Percentiles rank a stretch among this genome's conserved stretches.
Conservation (phyloP, 2,888 invertebrate genomes). For the Hemithea aestivaria region DNA sequence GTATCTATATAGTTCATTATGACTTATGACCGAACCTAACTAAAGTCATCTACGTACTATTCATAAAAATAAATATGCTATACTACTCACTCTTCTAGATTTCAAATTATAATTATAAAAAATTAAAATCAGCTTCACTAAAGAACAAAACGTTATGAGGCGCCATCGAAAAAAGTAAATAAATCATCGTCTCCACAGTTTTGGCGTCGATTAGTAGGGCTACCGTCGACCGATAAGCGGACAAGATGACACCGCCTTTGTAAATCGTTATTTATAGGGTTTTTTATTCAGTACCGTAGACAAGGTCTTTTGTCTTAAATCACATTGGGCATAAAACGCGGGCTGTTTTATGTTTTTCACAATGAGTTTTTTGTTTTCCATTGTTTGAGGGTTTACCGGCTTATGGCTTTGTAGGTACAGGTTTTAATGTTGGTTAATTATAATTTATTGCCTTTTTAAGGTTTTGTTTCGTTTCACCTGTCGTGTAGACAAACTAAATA, state of each 20-base stretch:
- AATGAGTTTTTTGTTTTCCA: slow-evolving; percentile 31
- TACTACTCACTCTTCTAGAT: too few species aligned
- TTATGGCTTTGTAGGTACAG: slow-evolving; percentile 15
- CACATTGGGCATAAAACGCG: slow-evolving; percentile 48
- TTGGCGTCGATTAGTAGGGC: slow-evolving; percentile 44
- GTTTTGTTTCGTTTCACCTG: slow-evolving; percentile 9
- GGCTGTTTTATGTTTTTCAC: slow-evolving; percentile 41
- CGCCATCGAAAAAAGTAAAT: too few species aligned
- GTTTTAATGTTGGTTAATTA: slow-evolving; percentile 19
- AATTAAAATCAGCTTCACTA: too few species aligned
- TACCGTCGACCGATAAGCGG: slow-evolving; percentile 67
- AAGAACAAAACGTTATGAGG: too few species aligned
- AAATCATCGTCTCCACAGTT: slow-evolving; percentile 44
- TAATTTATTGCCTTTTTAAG: background rate
- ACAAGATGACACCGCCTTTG: slow-evolving; percentile 75
- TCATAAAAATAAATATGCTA: too few species aligned
- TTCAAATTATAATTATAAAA: too few species aligned
- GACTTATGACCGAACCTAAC: too few species aligned
- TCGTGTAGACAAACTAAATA: too few species aligned
- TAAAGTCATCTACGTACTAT: too few species aligned
- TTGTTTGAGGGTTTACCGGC: slow-evolving; percentile 21
- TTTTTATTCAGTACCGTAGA: slow-evolving; percentile 54
- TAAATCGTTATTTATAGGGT: slow-evolving; percentile 74
- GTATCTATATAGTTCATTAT: too few species aligned
- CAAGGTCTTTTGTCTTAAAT: slow-evolving; percentile 61